Evolutionary conservation across 92 coral and sea anemone species (phyloP).

Genomic region (Scolanthus callimorphus): DNA sequence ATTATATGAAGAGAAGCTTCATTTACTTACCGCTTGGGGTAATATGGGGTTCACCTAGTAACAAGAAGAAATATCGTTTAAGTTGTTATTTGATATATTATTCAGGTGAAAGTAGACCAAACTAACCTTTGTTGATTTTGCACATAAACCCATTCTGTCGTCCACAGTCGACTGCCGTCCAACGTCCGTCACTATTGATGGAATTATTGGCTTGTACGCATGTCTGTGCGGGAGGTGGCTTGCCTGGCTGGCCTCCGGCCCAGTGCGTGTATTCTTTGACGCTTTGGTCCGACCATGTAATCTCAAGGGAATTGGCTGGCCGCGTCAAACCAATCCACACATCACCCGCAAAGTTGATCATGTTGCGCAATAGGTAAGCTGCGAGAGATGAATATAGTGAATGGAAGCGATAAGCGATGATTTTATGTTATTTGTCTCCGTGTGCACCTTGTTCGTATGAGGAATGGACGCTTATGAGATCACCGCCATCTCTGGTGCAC

Average conservation of each 20-base stretch:
- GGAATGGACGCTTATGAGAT: conserved; percentile 67
- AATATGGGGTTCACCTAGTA: background rate
- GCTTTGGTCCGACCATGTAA: conserved; percentile 80
- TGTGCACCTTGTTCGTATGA: conserved; percentile 73
- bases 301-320: conserved; percentile 32
- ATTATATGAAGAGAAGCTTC: too few species aligned
- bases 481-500: conserved; percentile 53
- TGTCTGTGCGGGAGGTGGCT: conserved; percentile 24
- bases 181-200: conserved; percentile 55
- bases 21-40: background rate
- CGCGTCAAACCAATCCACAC: conserved; percentile 84
- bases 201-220: conserved; percentile 71
- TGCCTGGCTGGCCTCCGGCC: conserved; percentile 72
- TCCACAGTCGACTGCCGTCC: conserved; percentile 71
- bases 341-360: conserved; percentile 57
- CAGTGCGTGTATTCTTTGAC: conserved; percentile 60
- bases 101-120: too few species aligned
- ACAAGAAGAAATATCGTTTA: too few species aligned
- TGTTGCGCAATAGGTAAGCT: conserved; percentile 61
- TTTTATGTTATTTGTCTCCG: background rate
- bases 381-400: background rate
- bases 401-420: background rate
- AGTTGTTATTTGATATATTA: too few species aligned
- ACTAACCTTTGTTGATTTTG: conserved; percentile 82
- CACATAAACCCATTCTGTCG: conserved; percentile 66